Percentiles rank a stretch among this genome's conserved stretches.
These are phyloP conservation scores for Drosophila ironensis DNA, from an alignment of 1,140 invertebrate species.

Conservation along the genomic window DNA sequence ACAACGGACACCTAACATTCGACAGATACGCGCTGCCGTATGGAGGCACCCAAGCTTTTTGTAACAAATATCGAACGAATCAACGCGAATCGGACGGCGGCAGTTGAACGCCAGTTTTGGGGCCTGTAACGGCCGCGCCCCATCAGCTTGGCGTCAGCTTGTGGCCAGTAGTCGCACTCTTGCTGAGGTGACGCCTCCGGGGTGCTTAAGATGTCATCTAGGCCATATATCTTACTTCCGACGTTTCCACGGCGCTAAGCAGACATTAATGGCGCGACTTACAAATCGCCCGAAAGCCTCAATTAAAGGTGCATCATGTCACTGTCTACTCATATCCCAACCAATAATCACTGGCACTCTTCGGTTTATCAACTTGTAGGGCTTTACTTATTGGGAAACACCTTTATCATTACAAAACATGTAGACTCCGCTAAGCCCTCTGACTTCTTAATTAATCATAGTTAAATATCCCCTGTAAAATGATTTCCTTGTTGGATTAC, in stretches of 20 bases:
- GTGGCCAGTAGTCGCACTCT: not conserved
- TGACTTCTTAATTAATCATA: not conserved
- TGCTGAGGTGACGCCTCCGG: conserved; percentile 2
- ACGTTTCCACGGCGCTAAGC: conserved; percentile 30
- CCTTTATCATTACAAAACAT: not conserved
- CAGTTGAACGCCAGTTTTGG: conserved; percentile 8
- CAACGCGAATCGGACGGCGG: conserved; percentile 27
- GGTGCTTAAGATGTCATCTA: conserved; percentile 17
- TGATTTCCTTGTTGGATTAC: too few species aligned
- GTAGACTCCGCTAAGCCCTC: not conserved
- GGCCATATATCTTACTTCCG: conserved; percentile 43
- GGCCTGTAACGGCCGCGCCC: conserved; percentile 17
- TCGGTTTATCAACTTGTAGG: not conserved
- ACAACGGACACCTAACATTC: not conserved
- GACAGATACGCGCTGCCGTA: conserved; percentile 39
- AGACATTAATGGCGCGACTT: conserved; percentile 41
- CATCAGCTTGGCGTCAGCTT: conserved; percentile 35
- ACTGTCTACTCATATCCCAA: not conserved
- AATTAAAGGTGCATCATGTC: conserved; percentile 3
- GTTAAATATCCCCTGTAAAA: not conserved
- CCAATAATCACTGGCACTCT: too few species aligned
- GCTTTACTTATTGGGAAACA: too few species aligned
- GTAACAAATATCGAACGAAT: conserved; percentile 32
- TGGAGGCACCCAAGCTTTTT: conserved; percentile 30
- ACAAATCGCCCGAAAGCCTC: conserved; percentile 17